Evolutionary conservation across 1,140 invertebrate species (phyloP), one percentile per base, ranked within the genome.

Genomic region (Ips nitidus): DNA sequence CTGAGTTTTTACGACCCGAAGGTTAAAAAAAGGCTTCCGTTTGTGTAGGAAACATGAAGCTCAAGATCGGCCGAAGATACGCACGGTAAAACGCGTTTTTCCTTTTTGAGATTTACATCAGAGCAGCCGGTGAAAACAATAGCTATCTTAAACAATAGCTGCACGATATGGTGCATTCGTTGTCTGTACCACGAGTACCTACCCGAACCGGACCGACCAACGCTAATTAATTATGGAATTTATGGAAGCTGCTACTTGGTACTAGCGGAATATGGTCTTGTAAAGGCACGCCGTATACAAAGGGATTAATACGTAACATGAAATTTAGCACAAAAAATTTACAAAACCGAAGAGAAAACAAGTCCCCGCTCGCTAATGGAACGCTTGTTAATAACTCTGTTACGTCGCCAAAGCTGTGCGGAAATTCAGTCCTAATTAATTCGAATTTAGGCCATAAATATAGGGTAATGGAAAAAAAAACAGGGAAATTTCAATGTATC

Each of bases 181-280:
- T 41, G 37, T 39, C 41, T 6, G 53, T 56, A 56, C 38, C 53
- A 37, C 38, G 53, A 37, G 38, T 56, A 43, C 41, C 41, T 41
- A 39, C 45, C n/a, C n/a, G n/a, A 5, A 6, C 45, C 45, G n/a
- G 5, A n/a, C 53, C n/a, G 53, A 56, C 57, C 39, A 56, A 59
- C 57, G 57, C 57, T 59, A 59, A 59, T 59, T 59, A 59, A 59
- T 59, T 59, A 59, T 59, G 57, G 57, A 59, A 59, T 59, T 59
- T 59, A 59, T 59, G 57, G 57, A 41, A 41, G 57, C 45, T 50
- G 45, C 45, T 22, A 22, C 22, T 8, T 50, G 45, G 45, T 50
- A 50, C 6, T 22, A 6, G 45, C 45, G 7, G 45, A 50, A 50
- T 50, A 50, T 50, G 45, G 45, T 6, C 45, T 8, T 6, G 22